phyloP scores from a whole-genome alignment of 2,888 invertebrate genomes.

The Orthosia gracilis region DNA sequence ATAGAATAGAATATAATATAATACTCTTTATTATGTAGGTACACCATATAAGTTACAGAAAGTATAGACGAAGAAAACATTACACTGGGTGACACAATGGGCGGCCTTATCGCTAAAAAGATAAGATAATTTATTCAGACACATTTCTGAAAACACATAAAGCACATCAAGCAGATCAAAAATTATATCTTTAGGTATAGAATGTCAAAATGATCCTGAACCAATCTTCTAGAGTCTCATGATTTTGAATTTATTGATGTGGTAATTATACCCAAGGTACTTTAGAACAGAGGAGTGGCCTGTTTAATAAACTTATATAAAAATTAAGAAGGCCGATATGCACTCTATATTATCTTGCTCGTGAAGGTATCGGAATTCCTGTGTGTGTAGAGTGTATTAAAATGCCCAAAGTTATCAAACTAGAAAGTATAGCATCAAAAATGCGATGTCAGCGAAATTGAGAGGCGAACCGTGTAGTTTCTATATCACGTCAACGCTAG shows the following conservation, averaged over 20 bases:
- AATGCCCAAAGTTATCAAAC: constrained; percentile 4
- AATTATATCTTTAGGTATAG: not conserved
- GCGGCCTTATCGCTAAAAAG: too few relatives aligned
- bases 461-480: constrained; percentile 21
- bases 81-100: too few relatives aligned
- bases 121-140: too few relatives aligned
- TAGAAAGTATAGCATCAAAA: constrained; percentile 31
- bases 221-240: too few relatives aligned
- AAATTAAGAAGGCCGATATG: not conserved
- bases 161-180: too few relatives aligned
- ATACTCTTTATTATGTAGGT: too few relatives aligned
- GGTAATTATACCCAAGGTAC: too few relatives aligned
- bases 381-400: not conserved
- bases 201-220: not conserved
- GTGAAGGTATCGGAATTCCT: not conserved
- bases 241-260: too few relatives aligned
- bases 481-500: constrained; percentile 43
- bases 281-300: not conserved
- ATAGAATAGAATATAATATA: too few relatives aligned
- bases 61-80: too few relatives aligned
- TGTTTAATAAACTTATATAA: not conserved
- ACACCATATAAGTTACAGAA: too few relatives aligned
- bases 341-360: not conserved
- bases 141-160: too few relatives aligned
- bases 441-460: constrained; percentile 37